Evolutionary conservation across 1,140 invertebrate species (phyloP), one percentile per base, ranked within the genome.

Genomic region (Pseudomyrmex sp.): DNA sequence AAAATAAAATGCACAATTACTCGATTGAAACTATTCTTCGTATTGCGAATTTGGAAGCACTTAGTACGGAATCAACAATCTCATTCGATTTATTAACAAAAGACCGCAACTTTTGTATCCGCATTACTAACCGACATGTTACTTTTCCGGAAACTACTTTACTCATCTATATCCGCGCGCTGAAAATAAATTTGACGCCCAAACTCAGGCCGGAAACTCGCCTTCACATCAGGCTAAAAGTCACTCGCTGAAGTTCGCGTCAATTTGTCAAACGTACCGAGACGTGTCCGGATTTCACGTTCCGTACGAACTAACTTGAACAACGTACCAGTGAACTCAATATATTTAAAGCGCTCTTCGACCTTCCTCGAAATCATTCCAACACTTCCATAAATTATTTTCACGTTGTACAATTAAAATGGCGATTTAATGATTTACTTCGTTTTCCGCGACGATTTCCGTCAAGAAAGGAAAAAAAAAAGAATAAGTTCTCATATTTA

Each of bases 241-340:
- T 79, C 72, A 83, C 13, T 83, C 59, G 61, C 10, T 23, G 68
- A 79, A 84, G 73, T 84, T 89, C 73, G 62, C 79, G 85, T 85
- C 88, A 82, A 90, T 89, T 89, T 87, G 85, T 90, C 77, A 89
- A 85, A 83, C 83, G 79, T 89, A 86, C 66, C 74, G 68, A 80
- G 77, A 89, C 83, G 76, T 89, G 82, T 85, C 68, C 68, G 70
- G 66, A 63, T 80, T 61, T 68, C 35, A 10, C 52, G 86, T 87
- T 88, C 75, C 82, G 82, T 88, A 74, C 70, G 74, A 88, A 82
- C 76, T 82, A 87, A 82, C 83, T 73, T 18, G 82, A 58, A 88
- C 75, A 80, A 80, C 70, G 66, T 80, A 80, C 44, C 54, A 70
- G n/a, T 70, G 44, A 59, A 80, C 54, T 80, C 54, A 26, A 72